Evolutionary conservation across 2,888 invertebrate genomes (phyloP).

Genomic region (Cantharis nigra): DNA sequence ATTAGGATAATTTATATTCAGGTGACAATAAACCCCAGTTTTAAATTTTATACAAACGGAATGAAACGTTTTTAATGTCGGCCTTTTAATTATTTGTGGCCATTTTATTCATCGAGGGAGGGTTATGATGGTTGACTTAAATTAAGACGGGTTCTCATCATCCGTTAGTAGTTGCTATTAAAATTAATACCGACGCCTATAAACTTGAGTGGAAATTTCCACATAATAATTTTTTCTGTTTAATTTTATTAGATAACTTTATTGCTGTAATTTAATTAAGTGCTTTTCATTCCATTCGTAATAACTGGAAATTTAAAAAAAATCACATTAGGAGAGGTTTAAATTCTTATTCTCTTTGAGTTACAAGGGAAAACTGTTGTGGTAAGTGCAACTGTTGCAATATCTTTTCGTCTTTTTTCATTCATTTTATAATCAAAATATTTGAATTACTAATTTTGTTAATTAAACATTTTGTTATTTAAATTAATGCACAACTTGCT

Average conservation of each 20-base stretch:
- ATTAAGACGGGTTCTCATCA: background rate
- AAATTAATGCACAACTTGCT: background rate
- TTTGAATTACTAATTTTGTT: background rate
- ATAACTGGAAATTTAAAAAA: background rate
- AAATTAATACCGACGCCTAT: conserved; percentile 1
- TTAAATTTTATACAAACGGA: conserved; percentile 25
- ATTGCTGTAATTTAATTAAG: background rate
- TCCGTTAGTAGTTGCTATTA: background rate
- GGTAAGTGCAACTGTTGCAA: too few species aligned
- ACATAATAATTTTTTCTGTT: background rate
- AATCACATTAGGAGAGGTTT: too few species aligned
- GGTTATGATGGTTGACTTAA: background rate
- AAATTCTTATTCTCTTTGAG: too few species aligned
- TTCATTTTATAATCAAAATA: background rate
- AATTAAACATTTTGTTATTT: background rate
- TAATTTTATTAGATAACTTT: background rate
- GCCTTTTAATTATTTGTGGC: conserved; percentile 20
- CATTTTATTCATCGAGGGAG: conserved; percentile 11
- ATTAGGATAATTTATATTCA: conserved; percentile 22
- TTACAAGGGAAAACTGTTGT: too few species aligned
- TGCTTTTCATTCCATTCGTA: background rate
- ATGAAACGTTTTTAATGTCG: conserved; percentile 23
- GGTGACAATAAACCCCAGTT: conserved; percentile 13
- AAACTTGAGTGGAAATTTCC: background rate
- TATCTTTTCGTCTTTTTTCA: too few species aligned